Conservation (phyloP, 2,888 invertebrate species). For the Chirona hameri region DNA sequence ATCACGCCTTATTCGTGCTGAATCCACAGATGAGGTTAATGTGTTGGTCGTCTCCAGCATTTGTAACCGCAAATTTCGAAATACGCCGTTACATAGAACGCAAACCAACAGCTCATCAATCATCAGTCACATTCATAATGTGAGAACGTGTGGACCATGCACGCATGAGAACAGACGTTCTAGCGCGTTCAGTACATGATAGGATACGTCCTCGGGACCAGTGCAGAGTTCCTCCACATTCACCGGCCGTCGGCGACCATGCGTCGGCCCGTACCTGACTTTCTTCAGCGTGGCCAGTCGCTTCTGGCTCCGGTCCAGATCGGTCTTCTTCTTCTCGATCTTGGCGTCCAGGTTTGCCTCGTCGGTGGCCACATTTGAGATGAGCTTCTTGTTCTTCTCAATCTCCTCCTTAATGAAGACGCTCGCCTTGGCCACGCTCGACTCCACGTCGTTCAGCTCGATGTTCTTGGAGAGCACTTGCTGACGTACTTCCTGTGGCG, state of each 20-base stretch:
- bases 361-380: slow-evolving; percentile 81
- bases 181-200: too few relatives aligned
- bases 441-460: slow-evolving; percentile 66
- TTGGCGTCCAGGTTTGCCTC: slow-evolving; percentile 85
- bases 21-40: too few relatives aligned
- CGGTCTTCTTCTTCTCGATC: slow-evolving; percentile 82
- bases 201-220: too few relatives aligned
- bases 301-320: slow-evolving; percentile 88
- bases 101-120: too few relatives aligned
- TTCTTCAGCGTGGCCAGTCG: slow-evolving; percentile 88
- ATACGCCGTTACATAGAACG: not conserved
- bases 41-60: too few relatives aligned
- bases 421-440: slow-evolving; percentile 69
- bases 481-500: slow-evolving; percentile 70
- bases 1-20: too few relatives aligned
- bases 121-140: too few relatives aligned
- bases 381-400: slow-evolving; percentile 53
- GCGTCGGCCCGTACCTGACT: slow-evolving; percentile 64
- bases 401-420: slow-evolving; percentile 65
- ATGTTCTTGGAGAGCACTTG: slow-evolving; percentile 75
- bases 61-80: not conserved
- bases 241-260: not conserved
- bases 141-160: too few relatives aligned
- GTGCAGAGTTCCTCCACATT: too few relatives aligned
- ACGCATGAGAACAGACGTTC: too few relatives aligned